Evolutionary conservation across 1,140 invertebrate species (phyloP), one percentile per base, ranked within the genome.

Genomic region (Wasmannia auropunctata): DNA sequence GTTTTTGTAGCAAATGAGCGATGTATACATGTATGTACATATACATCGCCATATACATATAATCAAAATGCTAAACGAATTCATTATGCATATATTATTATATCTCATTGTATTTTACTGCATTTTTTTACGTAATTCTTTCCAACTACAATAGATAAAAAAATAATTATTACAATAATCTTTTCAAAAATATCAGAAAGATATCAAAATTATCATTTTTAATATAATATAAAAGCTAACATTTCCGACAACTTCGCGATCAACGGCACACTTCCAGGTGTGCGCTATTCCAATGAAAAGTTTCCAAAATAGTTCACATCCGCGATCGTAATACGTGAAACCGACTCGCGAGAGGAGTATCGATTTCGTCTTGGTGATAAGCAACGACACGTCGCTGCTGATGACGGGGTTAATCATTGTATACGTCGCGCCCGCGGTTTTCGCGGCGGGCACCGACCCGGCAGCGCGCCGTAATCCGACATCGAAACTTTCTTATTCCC

Each of bases 401-500:
- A 37, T 37, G 43, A 34, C 19, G 40, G 19, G 60, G 31, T 54
- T 58, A 72, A 81, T 81, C 79, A 6, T n/a, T n/a, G n/a, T 81
- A 19, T 72, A 72, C 65, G 25, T 34, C n/a, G 34, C 16, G 19
- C 19, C n/a, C 79, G 51, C 22, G 37, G 22, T 83, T 83, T 83
- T 54, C 79, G n/a, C 19, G 37, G 43, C 60, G 60, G 40, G 31
- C 58, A 70, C 51, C 79, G 37, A 81, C 25, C 40, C 28, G 34
- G 34, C 22, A 83, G n/a, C n/a, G n/a, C n/a, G n/a, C 46, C 80
- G 28, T 72, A 69, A 80, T 72, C n/a, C 67, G 51, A 56, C 60
- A 14, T 46, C 84, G 46, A 79, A 79, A 90, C 88, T 90, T 90
- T 89, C 87, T 90, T 89, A 90, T 90, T 89, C 75, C 77, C 43